Evolutionary conservation across 2,797 vertebrate genomes (phyloP).

Genomic region (Schizopygopsis malacanthus): DNA sequence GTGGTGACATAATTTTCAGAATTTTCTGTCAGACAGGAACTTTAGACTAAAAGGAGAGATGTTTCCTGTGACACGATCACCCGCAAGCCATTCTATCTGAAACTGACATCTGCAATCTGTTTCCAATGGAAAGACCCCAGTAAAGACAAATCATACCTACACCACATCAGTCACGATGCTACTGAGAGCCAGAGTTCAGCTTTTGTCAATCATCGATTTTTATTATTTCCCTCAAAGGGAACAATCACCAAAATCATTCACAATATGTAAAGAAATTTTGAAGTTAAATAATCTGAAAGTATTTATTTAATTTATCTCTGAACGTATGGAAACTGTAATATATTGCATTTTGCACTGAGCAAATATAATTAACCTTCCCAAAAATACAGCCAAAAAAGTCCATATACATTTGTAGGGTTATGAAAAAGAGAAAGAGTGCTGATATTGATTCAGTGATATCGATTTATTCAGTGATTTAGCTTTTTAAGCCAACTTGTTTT

Average conservation of each 20-base stretch:
- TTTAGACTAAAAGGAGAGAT: not conserved
- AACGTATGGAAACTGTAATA: not conserved
- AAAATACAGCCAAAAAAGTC: not conserved
- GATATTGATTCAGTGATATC: not conserved
- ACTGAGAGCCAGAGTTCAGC: constrained; percentile 75
- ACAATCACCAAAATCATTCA: constrained; percentile 55
- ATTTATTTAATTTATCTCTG: not conserved
- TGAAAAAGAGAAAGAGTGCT: not conserved
- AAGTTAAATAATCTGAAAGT: not conserved
- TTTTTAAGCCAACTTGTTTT: not conserved
- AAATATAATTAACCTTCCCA: not conserved
- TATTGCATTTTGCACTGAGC: not conserved
- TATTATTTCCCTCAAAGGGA: constrained; percentile 64
- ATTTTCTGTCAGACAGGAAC: constrained; percentile 1
- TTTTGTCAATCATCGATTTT: constrained; percentile 79
- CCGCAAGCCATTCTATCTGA: constrained; percentile 20
- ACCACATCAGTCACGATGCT: constrained; percentile 75
- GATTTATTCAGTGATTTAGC: not conserved
- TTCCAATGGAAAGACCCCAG: constrained; percentile 69
- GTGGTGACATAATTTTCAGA: not conserved
- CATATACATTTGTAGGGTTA: not conserved
- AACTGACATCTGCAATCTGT: constrained; percentile 72
- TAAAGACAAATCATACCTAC: constrained; percentile 72
- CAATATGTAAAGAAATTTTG: not conserved
- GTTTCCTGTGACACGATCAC: constrained; percentile 11